phyloP scores from a whole-genome alignment of 2,888 invertebrate species.

The Ametastegia equiseti region DNA sequence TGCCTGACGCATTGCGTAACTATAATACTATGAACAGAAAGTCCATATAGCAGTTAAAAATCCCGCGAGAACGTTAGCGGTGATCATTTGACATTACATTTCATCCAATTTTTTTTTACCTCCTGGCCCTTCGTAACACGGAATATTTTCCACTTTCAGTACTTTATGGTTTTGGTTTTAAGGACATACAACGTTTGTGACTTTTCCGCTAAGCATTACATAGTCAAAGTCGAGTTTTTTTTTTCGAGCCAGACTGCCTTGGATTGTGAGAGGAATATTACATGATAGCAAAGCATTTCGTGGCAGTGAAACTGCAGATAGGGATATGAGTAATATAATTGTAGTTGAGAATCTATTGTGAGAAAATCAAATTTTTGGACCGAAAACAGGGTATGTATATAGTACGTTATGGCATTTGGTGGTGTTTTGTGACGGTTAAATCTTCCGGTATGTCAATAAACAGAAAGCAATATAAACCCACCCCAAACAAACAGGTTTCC shows the following conservation, averaged over 20 bases:
- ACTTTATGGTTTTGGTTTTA: no score
- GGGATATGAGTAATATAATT: neutral
- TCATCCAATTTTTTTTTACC: neutral
- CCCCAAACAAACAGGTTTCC: conserved; percentile 13
- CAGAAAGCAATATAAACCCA: conserved; percentile 16
- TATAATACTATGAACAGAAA: neutral
- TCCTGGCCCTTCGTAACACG: neutral
- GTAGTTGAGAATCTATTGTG: neutral
- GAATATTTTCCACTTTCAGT: no score
- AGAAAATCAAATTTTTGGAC: neutral
- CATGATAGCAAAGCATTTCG: neutral
- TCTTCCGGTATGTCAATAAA: conserved; percentile 9
- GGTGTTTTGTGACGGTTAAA: conserved; percentile 9
- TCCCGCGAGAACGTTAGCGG: neutral
- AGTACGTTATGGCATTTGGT: neutral
- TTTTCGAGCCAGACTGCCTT: no score
- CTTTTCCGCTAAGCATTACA: no score
- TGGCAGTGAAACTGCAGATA: no score
- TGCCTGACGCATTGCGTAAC: neutral
- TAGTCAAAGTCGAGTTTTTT: no score
- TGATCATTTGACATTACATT: neutral
- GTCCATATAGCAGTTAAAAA: neutral
- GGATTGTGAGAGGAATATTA: no score
- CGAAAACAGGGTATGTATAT: neutral
- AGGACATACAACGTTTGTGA: no score